A percentile compares a stretch with the other conserved stretches of the same genome.
Evolutionary conservation across 2,113 vertebrate species (phyloP).

Genomic region (Vireo altiloquus): DNA sequence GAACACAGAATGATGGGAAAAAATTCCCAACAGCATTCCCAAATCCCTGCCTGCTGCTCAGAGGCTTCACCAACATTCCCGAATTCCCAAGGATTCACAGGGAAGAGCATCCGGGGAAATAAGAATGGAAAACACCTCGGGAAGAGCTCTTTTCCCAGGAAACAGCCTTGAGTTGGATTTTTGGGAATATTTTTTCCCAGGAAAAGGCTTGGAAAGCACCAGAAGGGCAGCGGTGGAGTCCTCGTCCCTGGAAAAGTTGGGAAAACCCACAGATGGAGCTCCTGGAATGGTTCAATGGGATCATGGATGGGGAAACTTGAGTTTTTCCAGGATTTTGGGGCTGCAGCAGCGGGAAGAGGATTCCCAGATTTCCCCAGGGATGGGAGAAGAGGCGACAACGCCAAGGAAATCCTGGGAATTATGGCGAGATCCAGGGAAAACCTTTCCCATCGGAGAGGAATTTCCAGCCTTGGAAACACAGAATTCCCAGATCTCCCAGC

Average conservation of each 20-base stretch:
- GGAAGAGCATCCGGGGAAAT: too few relatives aligned
- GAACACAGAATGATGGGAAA: neutral
- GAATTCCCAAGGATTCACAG: fast-evolving
- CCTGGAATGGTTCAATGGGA: too few relatives aligned
- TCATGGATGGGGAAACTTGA: neutral
- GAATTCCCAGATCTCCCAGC: neutral
- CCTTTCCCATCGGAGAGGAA: neutral
- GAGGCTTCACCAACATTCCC: neutral
- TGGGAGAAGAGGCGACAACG: neutral
- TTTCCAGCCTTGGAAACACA: fast-evolving
- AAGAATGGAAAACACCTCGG: too few relatives aligned
- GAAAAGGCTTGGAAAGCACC: neutral
- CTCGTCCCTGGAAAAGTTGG: neutral
- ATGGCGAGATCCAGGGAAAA: neutral
- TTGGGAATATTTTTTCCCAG: neutral
- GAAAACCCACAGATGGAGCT: neutral
- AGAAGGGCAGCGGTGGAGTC: neutral
- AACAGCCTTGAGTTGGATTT: neutral
- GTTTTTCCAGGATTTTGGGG: neutral
- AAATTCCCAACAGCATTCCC: neutral
- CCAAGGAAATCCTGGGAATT: neutral
- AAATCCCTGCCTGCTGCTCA: neutral
- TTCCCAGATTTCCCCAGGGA: neutral
- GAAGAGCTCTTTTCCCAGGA: neutral
- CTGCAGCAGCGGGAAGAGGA: neutral